Conservation (phyloP, 1,140 invertebrate genomes). For the Elymnias hypermnestra region DNA sequence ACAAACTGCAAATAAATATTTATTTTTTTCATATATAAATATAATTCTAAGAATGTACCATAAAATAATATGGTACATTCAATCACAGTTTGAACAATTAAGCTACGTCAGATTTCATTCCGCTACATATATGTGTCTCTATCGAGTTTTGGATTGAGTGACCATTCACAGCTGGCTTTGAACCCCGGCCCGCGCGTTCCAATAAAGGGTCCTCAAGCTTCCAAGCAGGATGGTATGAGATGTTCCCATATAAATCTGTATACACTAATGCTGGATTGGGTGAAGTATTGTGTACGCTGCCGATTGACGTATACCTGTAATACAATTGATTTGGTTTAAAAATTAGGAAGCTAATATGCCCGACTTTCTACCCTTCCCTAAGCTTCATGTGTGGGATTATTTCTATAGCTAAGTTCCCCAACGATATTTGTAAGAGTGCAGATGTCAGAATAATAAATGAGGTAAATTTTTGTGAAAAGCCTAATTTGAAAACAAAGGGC, state of each 20-base stretch:
- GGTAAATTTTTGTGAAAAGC: too few relatives aligned
- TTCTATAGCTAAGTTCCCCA: too few relatives aligned
- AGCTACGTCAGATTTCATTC: constrained; percentile 1
- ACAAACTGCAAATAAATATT: too few relatives aligned
- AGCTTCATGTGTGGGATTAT: too few relatives aligned
- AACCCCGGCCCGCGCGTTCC: constrained; percentile 82
- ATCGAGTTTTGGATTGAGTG: neutral
- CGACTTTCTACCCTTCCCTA: too few relatives aligned
- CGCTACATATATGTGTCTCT: constrained; percentile 1
- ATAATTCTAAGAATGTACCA: too few relatives aligned
- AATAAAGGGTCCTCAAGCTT: constrained; percentile 80
- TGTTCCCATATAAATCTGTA: constrained; percentile 60
- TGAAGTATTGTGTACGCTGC: constrained; percentile 84
- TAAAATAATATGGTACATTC: neutral
- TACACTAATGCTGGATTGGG: constrained; percentile 85
- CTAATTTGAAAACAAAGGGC: too few relatives aligned
- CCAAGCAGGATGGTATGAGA: constrained; percentile 87
- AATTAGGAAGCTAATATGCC: too few relatives aligned
- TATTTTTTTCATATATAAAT: too few relatives aligned
- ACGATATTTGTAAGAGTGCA: too few relatives aligned
- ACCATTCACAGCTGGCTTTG: constrained; percentile 6
- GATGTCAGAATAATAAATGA: too few relatives aligned
- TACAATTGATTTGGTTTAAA: neutral
- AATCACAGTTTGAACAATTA: neutral
- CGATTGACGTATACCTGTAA: constrained; percentile 87